Conservation (phyloP, 2,888 invertebrate genomes). For the Aphrophora alni region DNA sequence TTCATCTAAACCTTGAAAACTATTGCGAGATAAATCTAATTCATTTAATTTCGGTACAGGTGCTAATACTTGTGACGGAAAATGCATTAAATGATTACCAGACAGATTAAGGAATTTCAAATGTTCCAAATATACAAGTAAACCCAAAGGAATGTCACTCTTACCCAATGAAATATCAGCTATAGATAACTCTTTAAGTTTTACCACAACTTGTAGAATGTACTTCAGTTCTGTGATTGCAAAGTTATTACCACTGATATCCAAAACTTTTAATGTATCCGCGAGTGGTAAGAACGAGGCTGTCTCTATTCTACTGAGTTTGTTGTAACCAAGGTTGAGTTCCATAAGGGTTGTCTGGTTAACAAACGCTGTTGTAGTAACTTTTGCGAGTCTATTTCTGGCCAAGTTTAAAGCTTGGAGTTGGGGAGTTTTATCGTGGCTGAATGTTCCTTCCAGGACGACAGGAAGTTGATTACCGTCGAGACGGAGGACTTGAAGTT, state of each 20-base stretch:
- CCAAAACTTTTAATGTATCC: constrained; percentile 67
- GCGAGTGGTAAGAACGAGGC: constrained; percentile 67
- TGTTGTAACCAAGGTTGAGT: constrained; percentile 79
- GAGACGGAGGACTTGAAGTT: constrained; percentile 67
- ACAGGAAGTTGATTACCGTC: constrained; percentile 82
- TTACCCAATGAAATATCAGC: constrained; percentile 63
- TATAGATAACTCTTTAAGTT: constrained; percentile 65
- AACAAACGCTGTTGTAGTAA: constrained; percentile 72
- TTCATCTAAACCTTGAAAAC: constrained; percentile 68
- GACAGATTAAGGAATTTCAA: constrained; percentile 74
- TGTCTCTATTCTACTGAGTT: constrained; percentile 71
- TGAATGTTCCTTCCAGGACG: constrained; percentile 74
- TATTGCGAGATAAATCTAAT: constrained; percentile 77
- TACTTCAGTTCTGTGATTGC: constrained; percentile 64
- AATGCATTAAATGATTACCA: constrained; percentile 69
- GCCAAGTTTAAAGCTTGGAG: constrained; percentile 67
- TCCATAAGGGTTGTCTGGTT: constrained; percentile 72
- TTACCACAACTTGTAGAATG: constrained; percentile 64
- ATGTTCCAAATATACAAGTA: constrained; percentile 66
- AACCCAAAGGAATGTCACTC: constrained; percentile 63
- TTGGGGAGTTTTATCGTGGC: constrained; percentile 54
- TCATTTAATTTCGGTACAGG: constrained; percentile 66
- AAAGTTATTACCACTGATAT: constrained; percentile 74
- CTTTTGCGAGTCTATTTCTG: constrained; percentile 74
- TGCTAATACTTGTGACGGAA: constrained; percentile 64